These are phyloP conservation scores for Parotocinclus haroldoi DNA, from an alignment of 2,797 vertebrate genomes.

Conservation along the genomic window DNA sequence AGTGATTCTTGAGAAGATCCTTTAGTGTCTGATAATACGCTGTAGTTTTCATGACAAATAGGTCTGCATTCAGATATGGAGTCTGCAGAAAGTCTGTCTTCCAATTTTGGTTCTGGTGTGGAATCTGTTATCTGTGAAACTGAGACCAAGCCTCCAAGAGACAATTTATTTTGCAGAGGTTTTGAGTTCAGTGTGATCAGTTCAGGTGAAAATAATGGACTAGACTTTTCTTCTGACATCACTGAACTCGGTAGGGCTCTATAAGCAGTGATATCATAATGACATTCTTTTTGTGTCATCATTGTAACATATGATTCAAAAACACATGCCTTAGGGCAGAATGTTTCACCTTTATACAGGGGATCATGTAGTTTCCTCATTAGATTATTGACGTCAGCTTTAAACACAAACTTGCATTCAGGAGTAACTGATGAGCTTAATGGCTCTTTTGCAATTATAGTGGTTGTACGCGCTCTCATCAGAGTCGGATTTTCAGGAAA, in stretches of 20 bases:
- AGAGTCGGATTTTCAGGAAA: too few species aligned
- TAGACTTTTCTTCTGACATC: slow-evolving; percentile 16
- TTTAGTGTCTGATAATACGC: slow-evolving; percentile 42
- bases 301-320: slow-evolving; percentile 35
- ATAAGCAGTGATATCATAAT: neutral
- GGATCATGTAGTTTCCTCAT: slow-evolving; percentile 63
- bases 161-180: too few species aligned
- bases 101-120: neutral
- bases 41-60: slow-evolving; percentile 41
- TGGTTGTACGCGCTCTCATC: neutral
- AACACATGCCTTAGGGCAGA: slow-evolving; percentile 47
- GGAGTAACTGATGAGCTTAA: slow-evolving; percentile 21
- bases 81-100: slow-evolving; percentile 44
- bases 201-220: too few species aligned
- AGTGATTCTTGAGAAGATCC: slow-evolving; percentile 61
- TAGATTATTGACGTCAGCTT: slow-evolving; percentile 55
- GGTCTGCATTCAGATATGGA: slow-evolving; percentile 53
- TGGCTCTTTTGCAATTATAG: neutral
- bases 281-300: neutral
- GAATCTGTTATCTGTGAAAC: too few species aligned
- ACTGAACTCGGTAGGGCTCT: neutral
- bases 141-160: too few species aligned
- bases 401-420: slow-evolving; percentile 49
- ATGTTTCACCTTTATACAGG: slow-evolving; percentile 61
- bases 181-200: too few species aligned